A percentile compares a stretch with the other conserved stretches of the same genome.
Conservation (phyloP, 2,888 invertebrate genomes). For the Ptychoptera albimana region DNA sequence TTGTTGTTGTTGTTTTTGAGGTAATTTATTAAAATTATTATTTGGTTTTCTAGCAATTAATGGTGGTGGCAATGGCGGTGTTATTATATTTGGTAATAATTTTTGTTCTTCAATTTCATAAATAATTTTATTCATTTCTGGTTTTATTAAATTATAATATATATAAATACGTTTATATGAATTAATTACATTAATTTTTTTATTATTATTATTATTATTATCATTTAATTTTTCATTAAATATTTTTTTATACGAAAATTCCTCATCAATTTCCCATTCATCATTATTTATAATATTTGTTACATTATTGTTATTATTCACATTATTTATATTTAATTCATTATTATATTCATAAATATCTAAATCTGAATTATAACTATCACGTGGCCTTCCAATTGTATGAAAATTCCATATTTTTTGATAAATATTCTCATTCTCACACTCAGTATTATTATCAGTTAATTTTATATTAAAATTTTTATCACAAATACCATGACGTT, state of each 20-base stretch:
- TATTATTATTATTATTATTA: not conserved
- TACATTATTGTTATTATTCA: not conserved
- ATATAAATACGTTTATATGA: slow-evolving; percentile 22
- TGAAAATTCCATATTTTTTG: slow-evolving; percentile 31
- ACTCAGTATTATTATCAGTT: not conserved
- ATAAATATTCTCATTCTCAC: slow-evolving; percentile 25
- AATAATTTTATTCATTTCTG: slow-evolving; percentile 24
- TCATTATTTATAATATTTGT: slow-evolving; percentile 12
- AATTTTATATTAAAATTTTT: too few species aligned
- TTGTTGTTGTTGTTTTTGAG: too few species aligned
- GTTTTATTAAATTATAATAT: slow-evolving; percentile 22
- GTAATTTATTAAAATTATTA: too few species aligned
- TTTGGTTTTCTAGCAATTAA: too few species aligned
- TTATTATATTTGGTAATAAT: not conserved
- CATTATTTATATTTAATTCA: not conserved
- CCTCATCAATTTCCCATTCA: slow-evolving; percentile 30
- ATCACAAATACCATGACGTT: too few species aligned
- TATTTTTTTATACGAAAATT: slow-evolving; percentile 23
- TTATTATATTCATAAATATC: not conserved
- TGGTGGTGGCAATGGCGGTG: not conserved
- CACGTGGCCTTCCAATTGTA: slow-evolving; percentile 21
- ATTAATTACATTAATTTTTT: slow-evolving; percentile 11
- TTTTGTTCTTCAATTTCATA: slow-evolving; percentile 21
- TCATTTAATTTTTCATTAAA: slow-evolving; percentile 3
- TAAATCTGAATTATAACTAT: slow-evolving; percentile 14